Base-by-base conservation (phyloP, 2,113 vertebrate species). In the Catagonus wagneri region DNA sequence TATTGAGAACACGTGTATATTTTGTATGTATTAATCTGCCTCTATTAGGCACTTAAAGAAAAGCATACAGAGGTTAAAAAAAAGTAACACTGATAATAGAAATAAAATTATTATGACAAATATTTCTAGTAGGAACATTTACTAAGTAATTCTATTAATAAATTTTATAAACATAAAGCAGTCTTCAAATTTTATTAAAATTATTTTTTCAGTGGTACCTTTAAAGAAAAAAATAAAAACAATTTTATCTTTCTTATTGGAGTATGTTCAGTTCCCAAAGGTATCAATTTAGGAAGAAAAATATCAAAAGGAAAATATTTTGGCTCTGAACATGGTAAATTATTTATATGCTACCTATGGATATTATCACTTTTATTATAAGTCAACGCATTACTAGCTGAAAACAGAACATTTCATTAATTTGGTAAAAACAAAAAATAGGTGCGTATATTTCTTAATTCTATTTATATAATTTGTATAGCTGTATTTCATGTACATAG, bases 331-430 rank as follows among this genome's bases (percentile, higher is more conserved):
- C 14, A 34, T 54, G 5, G 23, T 72, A 69, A 63, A 83, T 81
- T 66, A 91, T 44, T 89, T 87, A 44, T 7, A 69, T 54, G 7
- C 10, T 95, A n/a, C n/a, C 65, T 87, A 34, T 32, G 32, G 69
- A n/a, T 72, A 65, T 32, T 52, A 61, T 32, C 3, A 84, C 74
- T 94, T 88, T 92, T 60, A 87, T 20, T 60, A 63, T 65, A 83
- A 91, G 72, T 89, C 63, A 78, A 29, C 36, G 13, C 32, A 90
- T 58, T 52, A 88, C 1, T 22, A 79, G 84, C 5, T 68, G 14
- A 79, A 88, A 90, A 96, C 6, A 68, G 4, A 85, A 44, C 16
- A 60, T 69, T 93, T 90, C 91, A 93, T 56, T 95, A 83, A 95
- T 27, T 83, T 68, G 86, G 29, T 71, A 91, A 85, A 14, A 95